These are phyloP conservation scores for Cuniculus paca DNA, from an alignment of 2,797 vertebrate species.

Conservation along the genomic window DNA sequence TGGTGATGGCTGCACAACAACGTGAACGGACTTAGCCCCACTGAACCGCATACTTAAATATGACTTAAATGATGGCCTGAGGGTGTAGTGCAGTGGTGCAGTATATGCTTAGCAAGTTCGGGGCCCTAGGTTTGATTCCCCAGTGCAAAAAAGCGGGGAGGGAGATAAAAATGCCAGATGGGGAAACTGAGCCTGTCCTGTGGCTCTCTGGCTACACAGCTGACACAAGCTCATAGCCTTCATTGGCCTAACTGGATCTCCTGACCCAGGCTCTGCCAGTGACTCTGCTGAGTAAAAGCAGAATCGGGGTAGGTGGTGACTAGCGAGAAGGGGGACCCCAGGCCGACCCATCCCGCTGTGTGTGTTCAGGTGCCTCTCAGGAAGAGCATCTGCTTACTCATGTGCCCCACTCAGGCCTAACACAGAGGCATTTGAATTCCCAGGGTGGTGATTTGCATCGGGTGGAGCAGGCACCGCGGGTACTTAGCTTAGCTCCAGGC, in stretches of 20 bases:
- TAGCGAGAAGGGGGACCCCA: fast-evolving
- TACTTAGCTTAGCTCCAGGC: not conserved
- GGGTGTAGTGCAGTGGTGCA: fast-evolving
- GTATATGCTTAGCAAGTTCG: not conserved
- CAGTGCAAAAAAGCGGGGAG: not conserved
- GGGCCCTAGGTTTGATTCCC: not conserved
- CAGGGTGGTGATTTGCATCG: not conserved
- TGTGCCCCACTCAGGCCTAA: not conserved
- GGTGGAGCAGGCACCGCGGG: not conserved
- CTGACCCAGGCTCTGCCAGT: too few relatives aligned
- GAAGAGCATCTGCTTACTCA: not conserved
- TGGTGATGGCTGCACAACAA: not conserved
- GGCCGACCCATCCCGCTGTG: not conserved
- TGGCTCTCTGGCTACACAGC: not conserved
- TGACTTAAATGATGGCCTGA: not conserved
- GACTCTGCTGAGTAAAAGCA: not conserved
- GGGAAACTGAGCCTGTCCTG: not conserved
- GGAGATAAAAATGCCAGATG: not conserved
- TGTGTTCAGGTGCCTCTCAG: not conserved
- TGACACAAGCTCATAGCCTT: not conserved
- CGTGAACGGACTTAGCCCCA: not conserved
- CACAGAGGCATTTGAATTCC: not conserved
- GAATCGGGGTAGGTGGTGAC: not conserved
- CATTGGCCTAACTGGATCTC: not conserved
- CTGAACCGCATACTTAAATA: not conserved